Base-by-base conservation (phyloP, 1,140 invertebrate genomes). In the Anastrepha obliqua region DNA sequence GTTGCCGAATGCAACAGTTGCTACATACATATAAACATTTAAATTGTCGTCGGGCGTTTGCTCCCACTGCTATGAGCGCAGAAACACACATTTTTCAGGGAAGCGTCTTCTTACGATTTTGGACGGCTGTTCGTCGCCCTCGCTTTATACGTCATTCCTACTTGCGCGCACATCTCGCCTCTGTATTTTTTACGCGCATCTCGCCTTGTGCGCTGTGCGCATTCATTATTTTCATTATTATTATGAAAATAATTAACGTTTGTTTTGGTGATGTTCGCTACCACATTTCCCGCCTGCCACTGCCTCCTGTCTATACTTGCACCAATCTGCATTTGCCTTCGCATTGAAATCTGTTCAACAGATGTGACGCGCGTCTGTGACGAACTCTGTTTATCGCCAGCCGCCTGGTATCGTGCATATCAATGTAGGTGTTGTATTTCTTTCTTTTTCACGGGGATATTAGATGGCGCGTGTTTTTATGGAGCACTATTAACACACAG, bases 331-430 rank as follows among this genome's bases (percentile, higher is more conserved):
- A 51, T 86, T 86, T 60, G 55, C 7, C 51, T n/a, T 86, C 9
- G 39, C 4, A 62, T 65, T 86, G 59, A 86, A 86, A 86, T 86
- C 85, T 86, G 85, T 86, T 86, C 29, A 86, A 86, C 85, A 86
- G 85, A 86, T 86, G 85, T 81, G 74, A 20, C 47, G 74, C n/a
- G 51, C 74, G 74, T 20, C 51, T 81, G 47, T 51, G 47, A 55
- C 74, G 74, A 55, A 11, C 47, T 51, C 17, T n/a, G 15, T 20
- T 17, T 47, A 47, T 7, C 20, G 70, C 3, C 42, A n/a, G 60
- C 60, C 5, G 42, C 15, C 39, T 39, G 42, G 70, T n/a, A 39
- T 74, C 44, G 13, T 58, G 2, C 17, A n/a, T n/a, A 6, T 42
- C 39, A 44, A 42, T n/a, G 67, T 74, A 29, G 11, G 42, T 74